Percentiles rank a stretch among this genome's conserved stretches.
Conservation (phyloP, 2,888 invertebrate genomes). For the Muschampia plurimacula region DNA sequence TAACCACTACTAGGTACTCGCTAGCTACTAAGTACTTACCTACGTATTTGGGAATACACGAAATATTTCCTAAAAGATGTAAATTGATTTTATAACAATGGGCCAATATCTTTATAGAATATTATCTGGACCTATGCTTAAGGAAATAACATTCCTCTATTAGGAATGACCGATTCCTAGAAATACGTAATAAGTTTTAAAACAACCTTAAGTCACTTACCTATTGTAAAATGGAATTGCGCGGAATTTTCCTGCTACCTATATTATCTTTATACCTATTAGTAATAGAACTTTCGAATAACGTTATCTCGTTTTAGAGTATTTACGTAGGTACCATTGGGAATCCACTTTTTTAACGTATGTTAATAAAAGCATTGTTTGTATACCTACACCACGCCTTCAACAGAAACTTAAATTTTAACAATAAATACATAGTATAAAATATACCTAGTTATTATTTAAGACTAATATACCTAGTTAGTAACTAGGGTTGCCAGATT, state of each 20-base stretch:
- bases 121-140: slow-evolving; percentile 4
- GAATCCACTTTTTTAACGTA: not conserved
- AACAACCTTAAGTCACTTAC: not conserved
- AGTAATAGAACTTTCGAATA: not conserved
- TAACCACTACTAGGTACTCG: too few relatives aligned
- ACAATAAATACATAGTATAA: too few relatives aligned
- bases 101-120: not conserved
- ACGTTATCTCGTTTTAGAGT: not conserved
- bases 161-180: not conserved
- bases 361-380: too few relatives aligned
- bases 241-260: not conserved
- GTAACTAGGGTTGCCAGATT: too few relatives aligned
- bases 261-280: too few relatives aligned
- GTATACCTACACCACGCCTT: too few relatives aligned
- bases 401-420: too few relatives aligned
- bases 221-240: not conserved
- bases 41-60: too few relatives aligned
- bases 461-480: too few relatives aligned
- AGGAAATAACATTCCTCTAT: not conserved
- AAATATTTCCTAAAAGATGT: too few relatives aligned
- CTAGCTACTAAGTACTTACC: too few relatives aligned
- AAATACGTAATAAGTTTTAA: not conserved
- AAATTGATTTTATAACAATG: not conserved
- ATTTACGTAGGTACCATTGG: not conserved
- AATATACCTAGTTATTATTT: too few relatives aligned